These are phyloP conservation scores for Pseudopleuronectes americanus DNA, from an alignment of 2,797 vertebrate genomes.

Conservation along the genomic window DNA sequence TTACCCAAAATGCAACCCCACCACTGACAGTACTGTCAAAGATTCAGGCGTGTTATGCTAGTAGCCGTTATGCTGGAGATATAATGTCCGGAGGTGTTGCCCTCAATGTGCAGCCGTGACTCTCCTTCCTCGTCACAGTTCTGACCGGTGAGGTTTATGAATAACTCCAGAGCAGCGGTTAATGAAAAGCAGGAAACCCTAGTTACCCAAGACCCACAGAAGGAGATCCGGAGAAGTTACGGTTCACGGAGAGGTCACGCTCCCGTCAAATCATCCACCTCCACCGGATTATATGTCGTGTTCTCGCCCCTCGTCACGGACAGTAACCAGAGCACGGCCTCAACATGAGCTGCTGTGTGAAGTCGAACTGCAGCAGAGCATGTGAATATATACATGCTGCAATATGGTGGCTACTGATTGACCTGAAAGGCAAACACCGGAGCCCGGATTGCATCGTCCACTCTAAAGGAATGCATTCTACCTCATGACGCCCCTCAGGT, in stretches of 20 bases:
- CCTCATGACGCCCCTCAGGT: constrained; percentile 10
- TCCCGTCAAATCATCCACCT: constrained; percentile 40
- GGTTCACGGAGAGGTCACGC: constrained; percentile 61
- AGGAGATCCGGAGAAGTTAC: constrained; percentile 20
- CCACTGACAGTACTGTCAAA: neutral
- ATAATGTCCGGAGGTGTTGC: no score
- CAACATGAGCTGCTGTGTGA: constrained; percentile 11
- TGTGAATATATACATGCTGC: constrained; percentile 15
- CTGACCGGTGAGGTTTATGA: neutral
- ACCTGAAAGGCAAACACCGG: constrained; percentile 62
- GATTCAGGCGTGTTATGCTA: neutral
- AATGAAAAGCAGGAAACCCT: constrained; percentile 15
- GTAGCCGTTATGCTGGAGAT: neutral
- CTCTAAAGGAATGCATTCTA: constrained; percentile 52
- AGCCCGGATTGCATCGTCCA: constrained; percentile 16
- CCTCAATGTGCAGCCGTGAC: no score
- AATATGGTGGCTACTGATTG: constrained; percentile 61
- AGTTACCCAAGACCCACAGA: constrained; percentile 51
- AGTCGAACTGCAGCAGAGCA: constrained; percentile 17
- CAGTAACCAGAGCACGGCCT: constrained; percentile 18
- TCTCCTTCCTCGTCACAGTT: neutral
- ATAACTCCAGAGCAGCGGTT: neutral
- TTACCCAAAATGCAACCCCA: neutral
- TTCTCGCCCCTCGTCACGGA: constrained; percentile 3
- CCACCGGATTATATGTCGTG: constrained; percentile 24